Conservation (phyloP, 2,113 vertebrate species). For the Gnathonemus echidnorhynchus region DNA sequence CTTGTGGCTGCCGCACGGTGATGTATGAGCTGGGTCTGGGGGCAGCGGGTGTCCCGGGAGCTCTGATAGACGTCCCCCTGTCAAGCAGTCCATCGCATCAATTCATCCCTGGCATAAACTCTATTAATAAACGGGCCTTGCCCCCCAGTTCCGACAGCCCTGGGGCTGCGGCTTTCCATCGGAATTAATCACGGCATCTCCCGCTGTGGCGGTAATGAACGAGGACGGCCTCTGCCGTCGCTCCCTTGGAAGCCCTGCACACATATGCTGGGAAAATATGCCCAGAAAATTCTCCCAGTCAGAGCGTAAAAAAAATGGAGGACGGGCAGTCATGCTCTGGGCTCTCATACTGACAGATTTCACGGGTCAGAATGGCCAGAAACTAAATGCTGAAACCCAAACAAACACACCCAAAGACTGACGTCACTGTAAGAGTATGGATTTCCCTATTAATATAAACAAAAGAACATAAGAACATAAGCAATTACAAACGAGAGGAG, state of each 20-base stretch:
- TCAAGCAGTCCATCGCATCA: not conserved
- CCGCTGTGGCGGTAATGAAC: not conserved
- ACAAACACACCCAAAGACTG: not conserved
- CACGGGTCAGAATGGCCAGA: not conserved
- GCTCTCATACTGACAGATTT: not conserved
- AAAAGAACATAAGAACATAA: too few species aligned
- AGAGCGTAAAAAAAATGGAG: not conserved
- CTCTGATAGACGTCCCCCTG: not conserved
- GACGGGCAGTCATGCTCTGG: not conserved
- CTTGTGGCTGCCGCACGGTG: not conserved
- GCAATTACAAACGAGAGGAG: too few species aligned
- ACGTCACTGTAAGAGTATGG: not conserved
- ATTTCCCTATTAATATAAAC: not conserved
- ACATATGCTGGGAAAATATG: constrained; percentile 1
- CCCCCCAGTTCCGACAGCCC: not conserved
- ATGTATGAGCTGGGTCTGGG: not conserved
- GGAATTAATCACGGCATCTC: not conserved
- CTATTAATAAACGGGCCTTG: not conserved
- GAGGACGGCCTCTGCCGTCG: not conserved
- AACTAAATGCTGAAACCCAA: not conserved
- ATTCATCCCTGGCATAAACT: not conserved
- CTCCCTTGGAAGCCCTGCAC: not conserved
- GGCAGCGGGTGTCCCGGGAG: not conserved
- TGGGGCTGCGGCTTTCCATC: not conserved
- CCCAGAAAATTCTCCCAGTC: not conserved